phyloP scores from a whole-genome alignment of 2,797 vertebrate genomes.

The Todus mexicanus region DNA sequence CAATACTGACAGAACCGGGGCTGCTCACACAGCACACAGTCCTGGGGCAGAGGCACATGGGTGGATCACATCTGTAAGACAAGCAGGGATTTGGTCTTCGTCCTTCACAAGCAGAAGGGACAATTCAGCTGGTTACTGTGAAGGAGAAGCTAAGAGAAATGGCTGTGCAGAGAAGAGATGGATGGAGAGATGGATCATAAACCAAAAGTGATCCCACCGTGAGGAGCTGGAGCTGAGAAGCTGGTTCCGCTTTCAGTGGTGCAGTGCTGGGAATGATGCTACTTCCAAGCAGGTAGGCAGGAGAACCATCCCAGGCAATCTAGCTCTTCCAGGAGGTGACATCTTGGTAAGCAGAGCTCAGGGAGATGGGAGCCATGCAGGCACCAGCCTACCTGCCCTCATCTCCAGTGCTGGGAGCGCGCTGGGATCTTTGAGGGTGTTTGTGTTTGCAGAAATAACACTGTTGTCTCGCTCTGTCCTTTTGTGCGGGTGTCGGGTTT shows the following conservation, averaged over 20 bases:
- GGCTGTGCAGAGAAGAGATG: neutral
- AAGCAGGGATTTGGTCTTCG: neutral
- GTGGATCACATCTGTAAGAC: rapidly evolving
- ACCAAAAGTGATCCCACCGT: rapidly evolving
- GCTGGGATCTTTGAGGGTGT: neutral
- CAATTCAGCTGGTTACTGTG: neutral
- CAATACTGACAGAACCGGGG: neutral
- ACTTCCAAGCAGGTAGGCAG: neutral
- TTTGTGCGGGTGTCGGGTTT: neutral
- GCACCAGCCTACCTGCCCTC: neutral
- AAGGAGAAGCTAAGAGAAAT: neutral
- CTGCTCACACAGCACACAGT: rapidly evolving
- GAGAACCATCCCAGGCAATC: neutral
- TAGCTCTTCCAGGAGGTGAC: neutral
- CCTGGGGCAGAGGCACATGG: neutral
- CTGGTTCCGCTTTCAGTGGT: rapidly evolving
- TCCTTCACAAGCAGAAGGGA: neutral
- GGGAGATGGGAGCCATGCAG: neutral
- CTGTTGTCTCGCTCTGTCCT: neutral
- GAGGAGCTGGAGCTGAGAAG: neutral
- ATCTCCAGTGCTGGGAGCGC: rapidly evolving
- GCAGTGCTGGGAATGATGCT: neutral
- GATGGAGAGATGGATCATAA: rapidly evolving
- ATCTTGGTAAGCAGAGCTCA: neutral
- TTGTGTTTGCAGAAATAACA: neutral